Evolutionary conservation across 1,140 invertebrate genomes (phyloP), one percentile per base, ranked within the genome.

Genomic region (Ephestia elutella): DNA sequence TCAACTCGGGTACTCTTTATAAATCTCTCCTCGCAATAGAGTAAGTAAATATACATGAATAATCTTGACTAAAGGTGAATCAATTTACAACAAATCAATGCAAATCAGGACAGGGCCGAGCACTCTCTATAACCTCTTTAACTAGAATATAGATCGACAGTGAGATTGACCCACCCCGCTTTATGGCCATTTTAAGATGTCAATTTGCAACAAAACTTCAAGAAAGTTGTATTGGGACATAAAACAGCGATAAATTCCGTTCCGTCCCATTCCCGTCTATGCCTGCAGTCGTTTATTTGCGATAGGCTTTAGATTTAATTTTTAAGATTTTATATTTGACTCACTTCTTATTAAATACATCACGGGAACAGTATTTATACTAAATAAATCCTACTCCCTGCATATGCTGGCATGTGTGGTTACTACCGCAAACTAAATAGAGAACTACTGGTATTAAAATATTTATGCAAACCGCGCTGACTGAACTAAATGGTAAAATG

Each of bases 211-310:
- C 60, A 65, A 68, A 70, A 64, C 49, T 70, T 59, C 53, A 57
- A 65, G 60, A 70, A 73, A 59, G 57, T 68, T 67, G 59, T 68
- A 66, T 66, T 70, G 66, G 65, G 62, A 60, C 62, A 68, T 73
- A 70, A 73, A 73, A 64, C 49, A 63, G 38, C 63, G 49, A 66
- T 70, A 73, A 73, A 73, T 68, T 55, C 62, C 59, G 59, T 44
- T n/a, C n/a, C n/a, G n/a, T n/a, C n/a, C n/a, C n/a, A n/a, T n/a
- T n/a, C n/a, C 38, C 50, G 56, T 57, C 59, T 66, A 69, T 60
- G 62, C 51, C 58, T 63, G 65, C 67, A 35, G 56, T 49, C 65
- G 65, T 67, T 73, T 70, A 68, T 70, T 65, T 70, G 60, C 56
- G 57, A 73, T 63, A 55, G 60, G 55, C 59, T 65, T 70, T 62